A percentile compares a stretch with the other conserved stretches of the same genome.
Conservation (phyloP, 2,888 invertebrate genomes). For the Drosophila paranaensis region DNA sequence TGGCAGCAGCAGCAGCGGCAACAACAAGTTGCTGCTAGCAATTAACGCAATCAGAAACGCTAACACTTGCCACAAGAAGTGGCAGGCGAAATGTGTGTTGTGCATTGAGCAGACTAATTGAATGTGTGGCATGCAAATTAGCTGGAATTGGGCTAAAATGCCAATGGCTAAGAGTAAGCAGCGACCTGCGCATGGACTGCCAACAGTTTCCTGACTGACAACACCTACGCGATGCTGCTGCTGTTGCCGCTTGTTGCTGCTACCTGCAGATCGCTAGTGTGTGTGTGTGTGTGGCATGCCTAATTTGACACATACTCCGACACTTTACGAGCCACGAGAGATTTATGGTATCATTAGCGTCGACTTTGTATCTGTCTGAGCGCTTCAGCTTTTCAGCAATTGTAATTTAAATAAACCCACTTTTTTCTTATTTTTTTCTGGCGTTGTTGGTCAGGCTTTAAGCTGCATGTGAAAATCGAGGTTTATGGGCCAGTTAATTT, state of each 20-base stretch:
- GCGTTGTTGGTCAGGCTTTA: slow-evolving; percentile 16
- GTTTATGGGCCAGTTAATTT: slow-evolving; percentile 69
- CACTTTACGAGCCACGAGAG: slow-evolving; percentile 55
- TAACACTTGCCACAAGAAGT: slow-evolving; percentile 26
- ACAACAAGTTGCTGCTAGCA: slow-evolving; percentile 28
- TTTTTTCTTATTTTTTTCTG: slow-evolving; percentile 27
- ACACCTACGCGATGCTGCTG: slow-evolving; percentile 6
- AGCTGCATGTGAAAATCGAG: slow-evolving; percentile 59
- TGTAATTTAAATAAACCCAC: slow-evolving; percentile 61
- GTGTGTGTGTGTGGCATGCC: slow-evolving; percentile 29
- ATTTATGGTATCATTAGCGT: slow-evolving; percentile 72
- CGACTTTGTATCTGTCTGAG: slow-evolving; percentile 20
- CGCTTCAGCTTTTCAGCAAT: slow-evolving; percentile 24
- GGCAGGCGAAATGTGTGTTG: slow-evolving; percentile 45
- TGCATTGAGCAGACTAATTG: slow-evolving; percentile 49
- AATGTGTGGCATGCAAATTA: slow-evolving; percentile 49
- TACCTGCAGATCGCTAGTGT: slow-evolving; percentile 13
- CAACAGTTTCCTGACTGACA: slow-evolving; percentile 10
- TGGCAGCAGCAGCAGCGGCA: neutral
- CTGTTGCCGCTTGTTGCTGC: neutral
- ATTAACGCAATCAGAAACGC: slow-evolving; percentile 46
- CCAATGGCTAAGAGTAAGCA: slow-evolving; percentile 41
- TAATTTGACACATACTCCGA: slow-evolving; percentile 67
- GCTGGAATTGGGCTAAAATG: slow-evolving; percentile 45
- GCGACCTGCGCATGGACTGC: slow-evolving; percentile 4